Evolutionary conservation across 2,113 vertebrate species (phyloP).

Genomic region (Acrocephalus arundinaceus): DNA sequence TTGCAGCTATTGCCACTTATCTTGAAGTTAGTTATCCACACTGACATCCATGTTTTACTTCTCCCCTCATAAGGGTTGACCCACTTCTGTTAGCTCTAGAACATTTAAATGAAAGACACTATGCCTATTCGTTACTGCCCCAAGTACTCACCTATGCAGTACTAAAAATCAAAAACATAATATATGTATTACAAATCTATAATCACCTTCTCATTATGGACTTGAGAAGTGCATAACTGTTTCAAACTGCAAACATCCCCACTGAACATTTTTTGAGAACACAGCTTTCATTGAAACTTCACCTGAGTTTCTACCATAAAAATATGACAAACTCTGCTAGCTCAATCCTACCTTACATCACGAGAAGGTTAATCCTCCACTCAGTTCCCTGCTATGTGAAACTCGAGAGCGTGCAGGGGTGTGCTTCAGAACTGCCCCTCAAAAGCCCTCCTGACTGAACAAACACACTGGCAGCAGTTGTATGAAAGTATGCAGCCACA

Average conservation of each 20-base stretch:
- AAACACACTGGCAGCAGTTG: not conserved
- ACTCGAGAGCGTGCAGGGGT: not conserved
- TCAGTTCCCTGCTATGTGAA: not conserved
- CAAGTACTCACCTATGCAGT: not conserved
- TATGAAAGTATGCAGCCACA: not conserved
- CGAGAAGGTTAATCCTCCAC: not conserved
- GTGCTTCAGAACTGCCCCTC: not conserved
- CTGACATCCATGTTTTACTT: not conserved
- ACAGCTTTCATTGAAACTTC: not conserved
- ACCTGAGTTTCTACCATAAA: not conserved
- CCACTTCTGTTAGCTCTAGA: not conserved
- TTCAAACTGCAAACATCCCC: not conserved
- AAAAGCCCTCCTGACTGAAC: not conserved
- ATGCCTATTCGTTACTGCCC: not conserved
- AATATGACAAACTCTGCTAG: not conserved
- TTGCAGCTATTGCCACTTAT: not conserved
- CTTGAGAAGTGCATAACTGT: not conserved
- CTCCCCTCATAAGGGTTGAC: not conserved
- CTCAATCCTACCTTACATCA: not conserved
- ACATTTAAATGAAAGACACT: not conserved
- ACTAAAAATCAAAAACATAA: not conserved
- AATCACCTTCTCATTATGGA: not conserved
- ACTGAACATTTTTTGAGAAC: not conserved
- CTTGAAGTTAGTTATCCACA: not conserved
- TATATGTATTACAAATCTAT: not conserved